Percentiles rank a stretch among this genome's conserved stretches.
phyloP scores from a whole-genome alignment of 2,113 vertebrate species.

The Sebastes fasciatus region DNA sequence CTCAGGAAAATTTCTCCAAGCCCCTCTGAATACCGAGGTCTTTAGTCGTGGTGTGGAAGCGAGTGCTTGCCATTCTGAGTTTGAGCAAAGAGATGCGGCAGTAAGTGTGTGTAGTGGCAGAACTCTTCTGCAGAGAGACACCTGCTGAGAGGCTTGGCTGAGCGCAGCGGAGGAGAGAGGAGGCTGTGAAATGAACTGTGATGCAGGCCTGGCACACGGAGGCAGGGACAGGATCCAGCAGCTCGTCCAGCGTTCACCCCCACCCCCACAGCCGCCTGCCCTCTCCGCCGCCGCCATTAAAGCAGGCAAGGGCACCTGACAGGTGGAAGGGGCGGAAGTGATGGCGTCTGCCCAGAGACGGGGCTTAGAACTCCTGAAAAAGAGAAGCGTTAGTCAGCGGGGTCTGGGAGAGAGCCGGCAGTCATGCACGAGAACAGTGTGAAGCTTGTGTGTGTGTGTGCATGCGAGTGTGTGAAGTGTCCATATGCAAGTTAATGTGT shows the following conservation, averaged over 20 bases:
- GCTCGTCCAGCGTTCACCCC: slow-evolving; percentile 42
- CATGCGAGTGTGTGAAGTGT: slow-evolving; percentile 15
- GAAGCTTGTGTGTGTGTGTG: slow-evolving; percentile 44
- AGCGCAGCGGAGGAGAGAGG: slow-evolving; percentile 59
- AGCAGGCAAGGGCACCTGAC: slow-evolving; percentile 78
- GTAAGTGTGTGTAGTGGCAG: slow-evolving; percentile 43
- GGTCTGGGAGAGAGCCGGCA: slow-evolving; percentile 55
- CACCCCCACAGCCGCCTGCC: slow-evolving; percentile 31
- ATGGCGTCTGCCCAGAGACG: slow-evolving; percentile 69
- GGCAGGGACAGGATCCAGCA: slow-evolving; percentile 68
- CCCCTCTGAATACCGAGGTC: slow-evolving; percentile 20
- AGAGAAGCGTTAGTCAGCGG: slow-evolving; percentile 52
- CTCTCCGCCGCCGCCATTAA: slow-evolving; percentile 55
- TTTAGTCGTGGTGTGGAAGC: slow-evolving; percentile 34
- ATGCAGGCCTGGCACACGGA: slow-evolving; percentile 68
- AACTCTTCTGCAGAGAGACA: slow-evolving; percentile 71
- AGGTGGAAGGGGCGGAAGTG: slow-evolving; percentile 75
- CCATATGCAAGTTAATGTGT: slow-evolving; percentile 14
- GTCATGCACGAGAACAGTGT: slow-evolving; percentile 43
- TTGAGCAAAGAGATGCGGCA: slow-evolving; percentile 53
- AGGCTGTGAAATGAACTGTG: slow-evolving; percentile 77
- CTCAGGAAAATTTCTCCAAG: slow-evolving; percentile 9
- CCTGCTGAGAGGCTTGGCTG: slow-evolving; percentile 80
- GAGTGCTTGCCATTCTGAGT: slow-evolving; percentile 35
- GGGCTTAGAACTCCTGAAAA: slow-evolving; percentile 63